Conservation (phyloP, 2,113 vertebrate genomes). For the Syngnathus floridae region DNA sequence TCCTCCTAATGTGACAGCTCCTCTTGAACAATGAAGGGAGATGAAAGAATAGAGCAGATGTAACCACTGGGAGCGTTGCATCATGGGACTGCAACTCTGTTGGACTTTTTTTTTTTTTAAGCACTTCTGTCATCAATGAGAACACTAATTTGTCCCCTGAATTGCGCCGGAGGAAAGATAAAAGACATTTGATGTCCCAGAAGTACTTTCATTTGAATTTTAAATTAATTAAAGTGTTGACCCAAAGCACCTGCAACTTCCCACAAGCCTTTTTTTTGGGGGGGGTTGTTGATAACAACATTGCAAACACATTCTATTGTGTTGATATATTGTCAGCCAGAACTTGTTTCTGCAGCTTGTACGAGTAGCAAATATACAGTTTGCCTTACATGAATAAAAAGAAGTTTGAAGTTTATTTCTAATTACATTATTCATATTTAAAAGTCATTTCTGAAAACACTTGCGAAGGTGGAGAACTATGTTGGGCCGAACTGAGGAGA, state of each 20-base stretch:
- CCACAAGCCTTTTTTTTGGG: conserved; percentile 10
- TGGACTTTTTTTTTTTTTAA: conserved; percentile 58
- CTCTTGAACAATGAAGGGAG: conserved; percentile 91
- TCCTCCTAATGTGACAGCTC: conserved; percentile 96
- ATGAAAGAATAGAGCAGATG: conserved; percentile 98
- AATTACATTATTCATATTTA: background rate
- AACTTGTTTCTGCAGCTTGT: conserved; percentile 39
- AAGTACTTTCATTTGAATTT: conserved; percentile 60
- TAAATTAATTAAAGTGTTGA: conserved; percentile 51
- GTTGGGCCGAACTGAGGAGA: background rate
- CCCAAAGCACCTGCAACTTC: conserved; percentile 42
- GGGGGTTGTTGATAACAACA: conserved; percentile 13
- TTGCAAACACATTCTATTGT: conserved; percentile 19
- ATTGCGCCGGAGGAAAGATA: conserved; percentile 61
- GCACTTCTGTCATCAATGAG: conserved; percentile 66
- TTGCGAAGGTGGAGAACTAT: background rate
- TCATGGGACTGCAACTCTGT: conserved; percentile 86
- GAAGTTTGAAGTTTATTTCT: background rate
- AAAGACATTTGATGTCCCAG: conserved; percentile 61
- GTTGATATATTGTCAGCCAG: conserved; percentile 41
- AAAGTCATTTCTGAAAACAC: background rate
- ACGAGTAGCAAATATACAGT: conserved; percentile 14
- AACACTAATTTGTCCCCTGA: conserved; percentile 71
- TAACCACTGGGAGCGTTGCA: conserved; percentile 92
- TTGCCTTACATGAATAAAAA: background rate